phyloP scores from a whole-genome alignment of 2,113 vertebrate species.

The Erythrolamprus reginae region DNA sequence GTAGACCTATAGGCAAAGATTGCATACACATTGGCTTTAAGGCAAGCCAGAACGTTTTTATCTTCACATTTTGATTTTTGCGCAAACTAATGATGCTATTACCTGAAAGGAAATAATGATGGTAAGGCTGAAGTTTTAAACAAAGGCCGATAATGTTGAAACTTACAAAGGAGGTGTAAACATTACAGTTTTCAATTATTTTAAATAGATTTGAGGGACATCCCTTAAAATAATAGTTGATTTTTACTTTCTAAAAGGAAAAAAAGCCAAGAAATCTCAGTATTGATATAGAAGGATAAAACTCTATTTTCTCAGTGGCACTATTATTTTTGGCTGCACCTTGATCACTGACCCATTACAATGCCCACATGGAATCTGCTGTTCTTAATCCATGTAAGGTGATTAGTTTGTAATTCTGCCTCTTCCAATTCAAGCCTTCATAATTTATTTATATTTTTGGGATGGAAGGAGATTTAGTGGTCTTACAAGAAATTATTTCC shows the following conservation, averaged over 20 bases:
- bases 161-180: not conserved
- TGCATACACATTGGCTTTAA: not conserved
- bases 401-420: conserved; percentile 1
- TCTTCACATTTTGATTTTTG: not conserved
- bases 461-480: not conserved
- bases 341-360: not conserved
- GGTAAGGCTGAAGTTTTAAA: not conserved
- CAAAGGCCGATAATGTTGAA: not conserved
- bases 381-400: not conserved
- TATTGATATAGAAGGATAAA: not conserved
- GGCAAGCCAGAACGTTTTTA: not conserved
- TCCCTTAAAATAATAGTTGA: not conserved
- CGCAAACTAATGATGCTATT: not conserved
- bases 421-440: not conserved
- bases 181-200: not conserved
- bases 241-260: not conserved
- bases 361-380: not conserved
- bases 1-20: not conserved
- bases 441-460: not conserved
- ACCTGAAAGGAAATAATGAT: not conserved
- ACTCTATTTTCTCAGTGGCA: not conserved
- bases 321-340: not conserved
- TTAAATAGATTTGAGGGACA: not conserved
- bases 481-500: not conserved
- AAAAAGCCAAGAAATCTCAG: not conserved